Evolutionary conservation across 1,140 invertebrate species (phyloP), one percentile per base, ranked within the genome.

Genomic region (Eupeodes corollae): DNA sequence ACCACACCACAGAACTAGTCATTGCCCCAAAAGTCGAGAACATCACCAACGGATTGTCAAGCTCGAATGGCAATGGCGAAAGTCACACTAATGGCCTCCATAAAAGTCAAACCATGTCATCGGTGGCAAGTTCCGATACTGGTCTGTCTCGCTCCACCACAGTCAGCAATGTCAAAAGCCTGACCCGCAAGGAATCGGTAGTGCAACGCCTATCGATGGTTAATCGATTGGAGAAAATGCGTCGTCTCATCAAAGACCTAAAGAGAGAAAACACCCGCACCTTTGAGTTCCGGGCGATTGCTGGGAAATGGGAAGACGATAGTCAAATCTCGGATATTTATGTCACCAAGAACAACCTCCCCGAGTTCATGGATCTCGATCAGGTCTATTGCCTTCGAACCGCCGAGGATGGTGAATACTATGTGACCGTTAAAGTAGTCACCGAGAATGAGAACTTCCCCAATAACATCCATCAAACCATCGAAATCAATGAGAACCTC

Each of bases 311-410:
- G 65, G 50, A 55, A 12, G 52, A 62, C 2, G 32, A 55, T 9
- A 54, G 59, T n/a, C 62, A 67, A 46, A 63, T 67, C 48, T 68
- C 61, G 13, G 65, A 68, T 56, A 60, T 68, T 3, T 68, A 48
- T 40, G 54, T 68, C 11, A 61, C 54, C 6, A 44, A 52, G 14
- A 40, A 52, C 15, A 66, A 64, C 49, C 46, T 66, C 43, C 66
- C 66, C 0, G 56, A 58, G n/a, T 58, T 58, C 31, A 56, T 68
- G 48, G 62, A 68, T 39, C 38, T 57, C 9, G 55, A 62, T n/a
- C 55, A 57, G 37, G 55, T 67, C 18, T 65, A 65, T 19, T 50
- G 59, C 39, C 49, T 68, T 51, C 53, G 55, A 33, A 65, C 63
- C 1, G 48, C 54, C 6, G 48, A 43, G 10, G 61, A 61, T 10